Percentiles rank a stretch among this genome's conserved stretches.
Conservation (phyloP, 2,797 vertebrate genomes). For the Myripristis jacobus region DNA sequence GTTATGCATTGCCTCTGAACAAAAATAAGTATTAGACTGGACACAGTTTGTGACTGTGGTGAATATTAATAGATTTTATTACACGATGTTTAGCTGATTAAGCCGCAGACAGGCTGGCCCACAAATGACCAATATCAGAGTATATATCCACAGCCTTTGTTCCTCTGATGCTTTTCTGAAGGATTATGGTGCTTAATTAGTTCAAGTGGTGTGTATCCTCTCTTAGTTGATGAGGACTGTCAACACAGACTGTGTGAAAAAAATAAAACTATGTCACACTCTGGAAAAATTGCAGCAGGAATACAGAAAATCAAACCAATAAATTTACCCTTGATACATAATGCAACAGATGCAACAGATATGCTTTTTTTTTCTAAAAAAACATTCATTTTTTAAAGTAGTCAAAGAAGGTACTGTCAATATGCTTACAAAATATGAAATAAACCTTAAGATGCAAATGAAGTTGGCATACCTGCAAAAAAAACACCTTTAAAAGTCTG, state of each 20-base stretch:
- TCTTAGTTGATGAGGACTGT: not conserved
- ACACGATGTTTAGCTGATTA: slow-evolving; percentile 29
- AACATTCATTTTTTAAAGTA: not conserved
- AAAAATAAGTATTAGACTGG: slow-evolving; percentile 25
- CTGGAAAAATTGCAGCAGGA: not conserved
- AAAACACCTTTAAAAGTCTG: not conserved
- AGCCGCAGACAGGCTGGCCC: slow-evolving; percentile 6
- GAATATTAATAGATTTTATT: too few relatives aligned
- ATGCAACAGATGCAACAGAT: slow-evolving; percentile 3
- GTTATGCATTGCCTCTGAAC: slow-evolving; percentile 10
- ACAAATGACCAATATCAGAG: slow-evolving; percentile 20
- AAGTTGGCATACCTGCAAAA: not conserved
- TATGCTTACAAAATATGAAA: not conserved
- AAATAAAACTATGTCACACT: not conserved
- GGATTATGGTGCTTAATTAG: not conserved
- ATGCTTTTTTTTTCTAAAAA: not conserved
- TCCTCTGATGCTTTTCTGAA: slow-evolving; percentile 12
- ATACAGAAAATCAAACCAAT: slow-evolving; percentile 4
- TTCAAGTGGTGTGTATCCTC: not conserved
- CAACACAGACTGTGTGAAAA: not conserved
- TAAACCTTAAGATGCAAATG: not conserved
- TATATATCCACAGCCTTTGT: slow-evolving; percentile 1
- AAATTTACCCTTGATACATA: not conserved
- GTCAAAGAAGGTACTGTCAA: not conserved
- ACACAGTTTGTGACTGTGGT: slow-evolving; percentile 2